phyloP scores from a whole-genome alignment of 2,113 vertebrate genomes.

The Onychostoma macrolepis region DNA sequence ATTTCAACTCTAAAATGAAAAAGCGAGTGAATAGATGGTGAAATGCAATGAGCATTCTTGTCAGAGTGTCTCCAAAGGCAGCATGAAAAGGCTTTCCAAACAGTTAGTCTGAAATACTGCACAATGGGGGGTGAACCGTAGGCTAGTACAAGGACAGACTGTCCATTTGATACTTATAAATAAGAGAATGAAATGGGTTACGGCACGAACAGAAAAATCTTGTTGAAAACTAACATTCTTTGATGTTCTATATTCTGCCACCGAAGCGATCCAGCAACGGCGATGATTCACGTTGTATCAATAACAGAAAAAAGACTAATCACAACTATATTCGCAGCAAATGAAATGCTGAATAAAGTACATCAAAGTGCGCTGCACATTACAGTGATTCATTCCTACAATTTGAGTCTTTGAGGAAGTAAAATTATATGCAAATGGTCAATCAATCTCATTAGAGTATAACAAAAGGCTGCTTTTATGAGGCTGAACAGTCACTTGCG shows the following conservation, averaged over 20 bases:
- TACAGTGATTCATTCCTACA: conserved; percentile 37
- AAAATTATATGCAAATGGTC: conserved; percentile 47
- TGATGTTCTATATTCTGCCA: conserved; percentile 34
- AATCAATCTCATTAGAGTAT: conserved; percentile 71
- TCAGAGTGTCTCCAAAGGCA: not conserved
- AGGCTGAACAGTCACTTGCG: conserved; percentile 74
- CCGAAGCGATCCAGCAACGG: not conserved
- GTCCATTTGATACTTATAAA: conserved; percentile 42
- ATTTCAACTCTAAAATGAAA: not conserved
- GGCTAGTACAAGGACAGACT: conserved; percentile 33
- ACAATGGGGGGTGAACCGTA: conserved; percentile 11
- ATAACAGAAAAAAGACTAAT: conserved; percentile 35
- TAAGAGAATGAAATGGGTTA: conserved; percentile 14
- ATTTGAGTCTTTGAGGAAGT: conserved; percentile 34
- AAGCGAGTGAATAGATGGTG: conserved; percentile 1
- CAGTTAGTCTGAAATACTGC: conserved; percentile 33
- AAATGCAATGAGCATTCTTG: conserved; percentile 8
- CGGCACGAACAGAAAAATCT: conserved; percentile 20
- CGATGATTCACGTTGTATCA: conserved; percentile 13
- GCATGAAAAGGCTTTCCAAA: conserved; percentile 33
- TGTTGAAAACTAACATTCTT: conserved; percentile 34
- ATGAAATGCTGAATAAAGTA: conserved; percentile 27
- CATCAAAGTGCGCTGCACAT: conserved; percentile 12
- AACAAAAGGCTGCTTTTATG: conserved; percentile 76
- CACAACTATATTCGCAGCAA: conserved; percentile 4